These are phyloP conservation scores for Cheilosia vulpina DNA, from an alignment of 2,888 invertebrate species.

Conservation along the genomic window DNA sequence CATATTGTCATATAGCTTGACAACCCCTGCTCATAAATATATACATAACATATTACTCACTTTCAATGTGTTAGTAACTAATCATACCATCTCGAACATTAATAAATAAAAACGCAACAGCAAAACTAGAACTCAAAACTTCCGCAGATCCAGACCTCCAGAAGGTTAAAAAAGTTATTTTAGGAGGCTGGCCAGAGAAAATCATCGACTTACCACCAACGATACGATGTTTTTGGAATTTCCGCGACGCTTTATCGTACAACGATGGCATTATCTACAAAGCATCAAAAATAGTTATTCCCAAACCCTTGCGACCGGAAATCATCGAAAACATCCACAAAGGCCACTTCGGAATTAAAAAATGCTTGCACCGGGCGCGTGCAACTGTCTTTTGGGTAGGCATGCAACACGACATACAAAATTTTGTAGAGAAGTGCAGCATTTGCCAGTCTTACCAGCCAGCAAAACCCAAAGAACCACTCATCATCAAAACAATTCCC, in stretches of 20 bases:
- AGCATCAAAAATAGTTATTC: constrained; percentile 57
- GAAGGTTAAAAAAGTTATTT: constrained; percentile 48
- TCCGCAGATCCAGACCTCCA: constrained; percentile 25
- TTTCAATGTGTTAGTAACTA: too few relatives aligned
- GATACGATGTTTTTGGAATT: constrained; percentile 31
- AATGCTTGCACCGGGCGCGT: not conserved
- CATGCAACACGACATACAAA: constrained; percentile 47
- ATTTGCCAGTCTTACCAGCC: constrained; percentile 49
- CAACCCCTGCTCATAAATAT: too few relatives aligned
- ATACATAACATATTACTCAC: too few relatives aligned
- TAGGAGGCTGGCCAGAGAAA: constrained; percentile 57
- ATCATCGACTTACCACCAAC: constrained; percentile 29
- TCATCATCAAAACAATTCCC: constrained; percentile 55
- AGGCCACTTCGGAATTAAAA: not conserved
- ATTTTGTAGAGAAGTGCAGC: constrained; percentile 53
- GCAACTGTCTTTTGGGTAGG: constrained; percentile 9
- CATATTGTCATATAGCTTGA: too few relatives aligned
- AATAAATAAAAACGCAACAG: constrained; percentile 14
- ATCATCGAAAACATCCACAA: not conserved
- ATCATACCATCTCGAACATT: too few relatives aligned
- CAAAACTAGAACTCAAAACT: constrained; percentile 46
- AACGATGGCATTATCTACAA: constrained; percentile 58
- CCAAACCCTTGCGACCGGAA: not conserved
- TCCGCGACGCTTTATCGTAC: constrained; percentile 53
- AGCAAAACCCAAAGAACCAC: constrained; percentile 22